Conservation (phyloP, 2,888 invertebrate species). For the Dasypogon diadema region DNA sequence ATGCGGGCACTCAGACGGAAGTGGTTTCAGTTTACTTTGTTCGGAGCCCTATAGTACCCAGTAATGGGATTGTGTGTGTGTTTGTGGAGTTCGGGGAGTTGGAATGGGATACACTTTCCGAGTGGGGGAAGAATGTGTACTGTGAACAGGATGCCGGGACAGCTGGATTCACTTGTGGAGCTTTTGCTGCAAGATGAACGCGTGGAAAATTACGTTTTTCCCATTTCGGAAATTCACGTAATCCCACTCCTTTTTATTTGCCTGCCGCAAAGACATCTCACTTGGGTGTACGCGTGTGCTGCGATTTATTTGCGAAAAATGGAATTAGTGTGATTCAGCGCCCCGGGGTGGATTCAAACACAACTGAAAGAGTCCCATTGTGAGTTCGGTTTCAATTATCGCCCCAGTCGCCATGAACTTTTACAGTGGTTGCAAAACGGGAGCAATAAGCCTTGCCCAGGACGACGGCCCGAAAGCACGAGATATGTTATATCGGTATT, state of each 20-base stretch:
- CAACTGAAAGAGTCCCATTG: not conserved
- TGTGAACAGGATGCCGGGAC: constrained; percentile 29
- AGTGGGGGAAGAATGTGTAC: not conserved
- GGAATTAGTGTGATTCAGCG: constrained; percentile 8
- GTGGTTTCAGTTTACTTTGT: constrained; percentile 14
- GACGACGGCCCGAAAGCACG: too few relatives aligned
- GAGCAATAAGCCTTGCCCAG: not conserved
- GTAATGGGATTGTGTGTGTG: too few relatives aligned
- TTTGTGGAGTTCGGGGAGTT: too few relatives aligned
- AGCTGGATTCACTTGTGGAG: constrained; percentile 34
- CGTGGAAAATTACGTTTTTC: constrained; percentile 23
- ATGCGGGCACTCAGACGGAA: constrained; percentile 12
- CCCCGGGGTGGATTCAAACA: not conserved
- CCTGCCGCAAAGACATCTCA: not conserved
- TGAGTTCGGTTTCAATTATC: constrained; percentile 35
- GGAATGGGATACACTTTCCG: not conserved
- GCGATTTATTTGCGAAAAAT: constrained; percentile 27
- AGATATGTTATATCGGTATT: not conserved
- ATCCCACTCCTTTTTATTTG: not conserved
- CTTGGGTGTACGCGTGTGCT: constrained; percentile 2
- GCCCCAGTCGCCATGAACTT: constrained; percentile 22
- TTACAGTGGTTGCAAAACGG: not conserved
- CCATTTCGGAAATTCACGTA: not conserved
- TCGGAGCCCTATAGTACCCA: not conserved
- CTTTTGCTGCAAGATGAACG: constrained; percentile 31